Conservation (phyloP, 2,888 invertebrate genomes). For the Pterobdella sp. region DNA sequence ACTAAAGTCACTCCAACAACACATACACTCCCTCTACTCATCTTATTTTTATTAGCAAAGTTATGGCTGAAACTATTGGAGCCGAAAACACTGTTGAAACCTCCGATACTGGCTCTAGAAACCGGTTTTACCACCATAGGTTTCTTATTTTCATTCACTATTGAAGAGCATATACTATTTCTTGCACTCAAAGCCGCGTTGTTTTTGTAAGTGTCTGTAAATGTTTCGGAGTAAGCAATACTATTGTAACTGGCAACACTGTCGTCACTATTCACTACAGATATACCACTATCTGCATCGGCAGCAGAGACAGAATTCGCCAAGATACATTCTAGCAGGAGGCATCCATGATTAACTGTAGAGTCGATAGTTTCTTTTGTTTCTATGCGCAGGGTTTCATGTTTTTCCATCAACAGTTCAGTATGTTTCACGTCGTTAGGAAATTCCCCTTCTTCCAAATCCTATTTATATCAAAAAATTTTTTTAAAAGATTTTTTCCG, state of each 20-base stretch:
- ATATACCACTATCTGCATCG: background rate
- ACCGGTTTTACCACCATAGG: background rate
- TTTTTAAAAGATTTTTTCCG: no score
- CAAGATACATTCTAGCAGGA: slow-evolving; percentile 61
- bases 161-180: no score
- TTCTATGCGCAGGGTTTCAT: slow-evolving; percentile 32
- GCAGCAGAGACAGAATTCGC: background rate
- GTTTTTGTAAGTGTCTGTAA: background rate
- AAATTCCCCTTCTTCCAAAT: slow-evolving; percentile 80
- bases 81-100: background rate
- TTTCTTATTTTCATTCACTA: no score
- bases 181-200: background rate
- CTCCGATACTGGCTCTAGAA: background rate
- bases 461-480: no score
- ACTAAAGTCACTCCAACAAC: slow-evolving; percentile 27
- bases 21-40: slow-evolving; percentile 30
- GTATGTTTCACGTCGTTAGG: slow-evolving; percentile 88
- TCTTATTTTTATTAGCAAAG: slow-evolving; percentile 36
- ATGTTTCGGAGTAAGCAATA: background rate
- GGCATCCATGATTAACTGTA: slow-evolving; percentile 80
- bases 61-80: background rate
- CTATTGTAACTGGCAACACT: background rate
- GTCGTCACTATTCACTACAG: background rate
- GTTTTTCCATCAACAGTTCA: slow-evolving; percentile 71
- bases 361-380: slow-evolving; percentile 70